These are phyloP conservation scores for Lacerta viridis DNA, from an alignment of 2,797 vertebrate genomes.

Conservation along the genomic window DNA sequence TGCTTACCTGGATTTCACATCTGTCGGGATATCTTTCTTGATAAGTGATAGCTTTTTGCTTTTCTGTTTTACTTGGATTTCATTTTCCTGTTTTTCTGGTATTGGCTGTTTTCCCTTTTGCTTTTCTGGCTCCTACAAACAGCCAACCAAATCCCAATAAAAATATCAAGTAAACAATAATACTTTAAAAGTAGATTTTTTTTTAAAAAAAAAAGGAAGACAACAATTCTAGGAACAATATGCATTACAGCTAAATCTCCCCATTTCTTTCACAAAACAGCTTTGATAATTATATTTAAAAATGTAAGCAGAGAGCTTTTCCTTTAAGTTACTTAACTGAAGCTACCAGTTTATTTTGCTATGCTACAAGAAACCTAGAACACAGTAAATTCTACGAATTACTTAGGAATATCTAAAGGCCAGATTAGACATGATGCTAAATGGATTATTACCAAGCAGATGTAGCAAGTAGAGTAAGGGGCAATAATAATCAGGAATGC, in stretches of 20 bases:
- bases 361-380: background rate
- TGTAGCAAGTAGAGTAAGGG: too few relatives aligned
- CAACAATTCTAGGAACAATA: background rate
- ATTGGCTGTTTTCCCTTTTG: conserved; percentile 88
- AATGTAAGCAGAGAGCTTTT: background rate
- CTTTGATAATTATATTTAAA: background rate
- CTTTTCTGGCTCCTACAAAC: conserved; percentile 91
- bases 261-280: background rate
- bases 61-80: conserved; percentile 88
- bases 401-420: background rate
- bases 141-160: rapidly evolving
- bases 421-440: too few relatives aligned
- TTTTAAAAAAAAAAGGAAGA: background rate
- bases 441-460: too few relatives aligned
- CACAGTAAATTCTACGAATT: background rate
- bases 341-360: background rate
- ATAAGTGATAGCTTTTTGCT: conserved; percentile 85
- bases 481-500: too few relatives aligned
- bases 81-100: conserved; percentile 87
- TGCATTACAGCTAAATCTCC: background rate
- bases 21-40: conserved; percentile 90
- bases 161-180: background rate
- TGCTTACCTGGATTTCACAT: conserved; percentile 91
- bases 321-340: background rate
- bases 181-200: conserved; percentile 1